Conservation (phyloP, 2,888 invertebrate species). For the Troides oblongomaculatus region DNA sequence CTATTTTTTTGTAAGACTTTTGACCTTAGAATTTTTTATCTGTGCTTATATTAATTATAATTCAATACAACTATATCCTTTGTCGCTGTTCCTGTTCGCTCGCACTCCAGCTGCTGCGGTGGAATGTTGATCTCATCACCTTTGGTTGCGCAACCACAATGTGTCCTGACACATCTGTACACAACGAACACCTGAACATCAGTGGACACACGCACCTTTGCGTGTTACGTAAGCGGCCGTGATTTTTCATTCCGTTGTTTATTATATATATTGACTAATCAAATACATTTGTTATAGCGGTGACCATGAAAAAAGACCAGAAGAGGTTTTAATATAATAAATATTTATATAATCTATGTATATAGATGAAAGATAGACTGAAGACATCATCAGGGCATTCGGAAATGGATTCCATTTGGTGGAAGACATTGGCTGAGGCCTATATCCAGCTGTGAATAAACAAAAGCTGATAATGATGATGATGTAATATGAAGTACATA, state of each 20-base stretch:
- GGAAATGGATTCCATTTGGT: no score
- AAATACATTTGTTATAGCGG: no score
- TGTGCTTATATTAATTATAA: background rate
- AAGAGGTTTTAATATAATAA: background rate
- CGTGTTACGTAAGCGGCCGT: constrained; percentile 12
- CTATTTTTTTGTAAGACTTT: no score
- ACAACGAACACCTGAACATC: constrained; percentile 14
- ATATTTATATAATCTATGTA: background rate
- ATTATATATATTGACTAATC: no score
- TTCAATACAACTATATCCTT: background rate
- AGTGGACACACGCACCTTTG: constrained; percentile 4
- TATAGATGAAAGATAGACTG: background rate
- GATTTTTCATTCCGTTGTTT: constrained; percentile 5
- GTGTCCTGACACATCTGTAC: constrained; percentile 22
- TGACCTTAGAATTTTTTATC: background rate
- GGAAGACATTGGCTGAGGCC: no score
- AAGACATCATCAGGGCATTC: no score
- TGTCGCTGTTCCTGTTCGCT: background rate
- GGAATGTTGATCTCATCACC: constrained; percentile 19
- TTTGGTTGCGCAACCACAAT: constrained; percentile 18
- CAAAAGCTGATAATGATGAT: no score
- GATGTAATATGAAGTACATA: no score
- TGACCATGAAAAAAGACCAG: no score
- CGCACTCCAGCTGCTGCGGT: constrained; percentile 6
- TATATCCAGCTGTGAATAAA: no score